Base-by-base conservation (phyloP, 1,140 invertebrate species). In the Rhagoletis pomonella region DNA sequence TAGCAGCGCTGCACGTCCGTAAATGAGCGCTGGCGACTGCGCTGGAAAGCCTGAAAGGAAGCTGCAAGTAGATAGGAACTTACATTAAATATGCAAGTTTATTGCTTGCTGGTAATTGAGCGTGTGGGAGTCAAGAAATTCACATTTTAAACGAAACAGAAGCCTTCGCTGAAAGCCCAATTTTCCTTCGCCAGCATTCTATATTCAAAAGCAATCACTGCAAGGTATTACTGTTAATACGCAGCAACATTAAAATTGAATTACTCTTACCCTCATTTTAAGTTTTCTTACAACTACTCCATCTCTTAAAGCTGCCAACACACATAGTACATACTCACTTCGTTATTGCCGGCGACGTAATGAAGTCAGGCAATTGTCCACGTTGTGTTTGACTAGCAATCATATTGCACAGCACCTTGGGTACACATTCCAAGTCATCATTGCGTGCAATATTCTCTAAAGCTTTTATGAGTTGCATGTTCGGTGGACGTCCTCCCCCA, bases 341-440 rank as follows among this genome's bases (percentile, higher is more conserved):
- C 81, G 96, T 91, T 89, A 97, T 92, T 59, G 95, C 94, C 88
- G 96, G 95, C 89, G 95, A 94, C 88, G 95, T 95, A 85, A 95
- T 90, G 88, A 95, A 94, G 87, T 94, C 94, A 44, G 95, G 94
- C 86, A 95, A 91, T 29, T 94, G 93, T 87, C 91, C 92, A 89
- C 93, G 92, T 86, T 93, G 93, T 14, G 94, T 94, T 19, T 95
- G 94, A 90, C 94, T 93, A 65, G 95, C 95, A 62, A 96, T 95
- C 55, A 96, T 94, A 93, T 97, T 96, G 90, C 97, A 97, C 69
- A 97, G 94, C 88, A 97, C 94, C 91, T 96, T 94, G 3, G 96
- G 95, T 73, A 97, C 96, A 90, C 97, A 97, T 89, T 96, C 95
- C 85, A 95, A 94, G 91, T 97, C 96, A 90, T 97, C 97, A 92